Evolutionary conservation across 53 echinoderm and acorn worm genomes (phyloP).

Genomic region (Holothuria scabra): DNA sequence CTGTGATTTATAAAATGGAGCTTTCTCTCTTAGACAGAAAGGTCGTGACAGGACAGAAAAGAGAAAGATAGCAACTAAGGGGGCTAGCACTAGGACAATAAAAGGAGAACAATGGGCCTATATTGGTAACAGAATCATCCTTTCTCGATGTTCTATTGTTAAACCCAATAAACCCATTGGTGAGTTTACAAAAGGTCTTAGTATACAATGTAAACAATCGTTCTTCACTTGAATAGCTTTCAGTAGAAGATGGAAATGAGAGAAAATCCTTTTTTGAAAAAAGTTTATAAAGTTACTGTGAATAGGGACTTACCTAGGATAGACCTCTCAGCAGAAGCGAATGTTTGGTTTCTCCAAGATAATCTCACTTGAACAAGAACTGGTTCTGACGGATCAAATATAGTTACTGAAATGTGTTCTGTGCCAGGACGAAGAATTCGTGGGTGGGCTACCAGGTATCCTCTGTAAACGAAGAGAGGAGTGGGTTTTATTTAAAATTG

Average conservation of each 20-base stretch:
- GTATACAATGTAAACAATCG: too few species aligned
- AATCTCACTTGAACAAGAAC: constrained; percentile 74
- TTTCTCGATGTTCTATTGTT: neutral
- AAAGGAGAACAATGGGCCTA: too few species aligned
- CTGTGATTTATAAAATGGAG: too few species aligned
- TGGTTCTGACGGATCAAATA: constrained; percentile 83
- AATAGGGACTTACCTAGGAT: constrained; percentile 72
- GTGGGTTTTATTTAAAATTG: too few species aligned
- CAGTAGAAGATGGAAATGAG: neutral
- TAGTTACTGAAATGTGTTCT: constrained; percentile 85
- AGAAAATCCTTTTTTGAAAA: neutral
- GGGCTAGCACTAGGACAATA: neutral
- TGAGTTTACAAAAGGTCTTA: constrained; percentile 7
- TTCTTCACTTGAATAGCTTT: too few species aligned
- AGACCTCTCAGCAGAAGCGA: constrained; percentile 67
- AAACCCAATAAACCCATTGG: neutral
- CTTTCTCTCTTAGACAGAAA: too few species aligned
- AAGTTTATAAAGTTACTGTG: neutral
- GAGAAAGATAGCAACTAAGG: too few species aligned
- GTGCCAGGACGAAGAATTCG: constrained; percentile 74
- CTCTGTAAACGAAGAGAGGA: constrained; percentile 56
- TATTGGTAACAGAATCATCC: neutral
- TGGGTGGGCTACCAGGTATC: constrained; percentile 87
- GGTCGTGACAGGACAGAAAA: too few species aligned
- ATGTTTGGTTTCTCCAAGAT: constrained; percentile 69